Conservation (phyloP, 2,113 vertebrate genomes). For the Rhizomys pruinosus region DNA sequence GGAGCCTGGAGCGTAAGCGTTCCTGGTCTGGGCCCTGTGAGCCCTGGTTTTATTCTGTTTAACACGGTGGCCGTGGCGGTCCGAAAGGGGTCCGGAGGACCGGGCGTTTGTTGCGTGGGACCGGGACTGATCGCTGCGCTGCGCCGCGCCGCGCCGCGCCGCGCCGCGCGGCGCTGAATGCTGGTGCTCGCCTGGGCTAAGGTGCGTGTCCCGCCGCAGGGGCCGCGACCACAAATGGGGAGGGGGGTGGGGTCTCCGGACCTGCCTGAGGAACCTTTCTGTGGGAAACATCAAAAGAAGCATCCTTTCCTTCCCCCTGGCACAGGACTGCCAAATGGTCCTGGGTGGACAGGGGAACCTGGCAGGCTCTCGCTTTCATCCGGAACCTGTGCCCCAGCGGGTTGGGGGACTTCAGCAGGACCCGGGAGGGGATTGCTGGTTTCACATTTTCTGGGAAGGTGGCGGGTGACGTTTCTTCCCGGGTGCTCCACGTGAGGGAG, state of each 20-base stretch:
- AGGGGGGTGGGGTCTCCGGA: neutral
- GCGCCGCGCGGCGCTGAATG: rapidly evolving
- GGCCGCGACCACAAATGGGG: neutral
- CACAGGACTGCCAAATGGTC: too few species aligned
- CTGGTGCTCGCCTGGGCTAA: rapidly evolving
- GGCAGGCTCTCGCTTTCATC: neutral
- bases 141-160: too few species aligned
- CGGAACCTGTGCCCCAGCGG: neutral
- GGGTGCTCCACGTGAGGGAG: neutral
- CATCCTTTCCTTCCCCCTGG: neutral
- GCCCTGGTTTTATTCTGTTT: constrained; percentile 60
- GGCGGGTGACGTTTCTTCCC: neutral
- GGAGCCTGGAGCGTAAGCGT: constrained; percentile 70
- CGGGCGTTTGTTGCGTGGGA: neutral
- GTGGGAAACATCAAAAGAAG: neutral
- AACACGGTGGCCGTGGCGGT: neutral
- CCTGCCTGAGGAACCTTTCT: neutral
- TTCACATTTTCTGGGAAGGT: neutral
- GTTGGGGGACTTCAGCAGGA: neutral
- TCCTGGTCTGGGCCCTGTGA: constrained; percentile 60
- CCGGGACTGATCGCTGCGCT: rapidly evolving
- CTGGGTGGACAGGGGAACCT: neutral
- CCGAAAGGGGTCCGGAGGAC: neutral
- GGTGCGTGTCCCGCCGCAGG: neutral
- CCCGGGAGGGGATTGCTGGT: neutral